Base-by-base conservation (phyloP, 2,797 vertebrate species). In the Varecia variegata region DNA sequence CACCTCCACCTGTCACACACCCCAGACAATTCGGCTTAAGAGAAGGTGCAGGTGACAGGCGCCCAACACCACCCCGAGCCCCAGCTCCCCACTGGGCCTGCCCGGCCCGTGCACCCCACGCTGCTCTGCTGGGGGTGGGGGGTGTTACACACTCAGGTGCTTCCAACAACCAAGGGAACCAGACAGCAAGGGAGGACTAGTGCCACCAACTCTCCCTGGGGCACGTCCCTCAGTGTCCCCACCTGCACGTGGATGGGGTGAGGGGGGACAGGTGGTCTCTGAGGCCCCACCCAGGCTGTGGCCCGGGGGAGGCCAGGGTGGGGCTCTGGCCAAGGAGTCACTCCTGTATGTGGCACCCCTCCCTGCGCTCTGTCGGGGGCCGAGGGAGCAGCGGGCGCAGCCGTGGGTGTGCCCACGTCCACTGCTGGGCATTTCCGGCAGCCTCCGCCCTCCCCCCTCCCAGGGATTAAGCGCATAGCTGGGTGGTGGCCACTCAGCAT, bases 401-500 rank as follows among this genome's bases (percentile, higher is more conserved):
- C 35, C 6, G 2, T 3, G 25, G 25, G 30, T 4, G 25, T 5
- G 21, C 56, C 43, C 4, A 4, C 3, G 12, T 47, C 80, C 10
- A 1, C 1, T 4, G 13, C 80, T 10, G 58, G 21, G 74, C 0
- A 0, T 7, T 3, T 11, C 47, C n/a, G 3, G 17, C 3, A 3
- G 7, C 43, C 23, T 25, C 10, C 1, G 6, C 0, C 3, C 1
- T 38, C 13, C 25, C 25, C 12, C 23, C 15, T 11, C 20, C 38
- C 2, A 2, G 50, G 11, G 20, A 7, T 0, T 2, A 3, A 5
- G 35, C 0, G 27, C 52, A 3, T 38, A 5, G 2, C 9, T 21
- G 0, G 3, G 1, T 15, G 30, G 50, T 30, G 3, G 21, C 15
- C 12, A 0, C 3, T 1, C 18, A 2, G 1, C 35, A 3, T 67